Conservation (phyloP, 2,113 vertebrate species). For the Morone saxatilis region DNA sequence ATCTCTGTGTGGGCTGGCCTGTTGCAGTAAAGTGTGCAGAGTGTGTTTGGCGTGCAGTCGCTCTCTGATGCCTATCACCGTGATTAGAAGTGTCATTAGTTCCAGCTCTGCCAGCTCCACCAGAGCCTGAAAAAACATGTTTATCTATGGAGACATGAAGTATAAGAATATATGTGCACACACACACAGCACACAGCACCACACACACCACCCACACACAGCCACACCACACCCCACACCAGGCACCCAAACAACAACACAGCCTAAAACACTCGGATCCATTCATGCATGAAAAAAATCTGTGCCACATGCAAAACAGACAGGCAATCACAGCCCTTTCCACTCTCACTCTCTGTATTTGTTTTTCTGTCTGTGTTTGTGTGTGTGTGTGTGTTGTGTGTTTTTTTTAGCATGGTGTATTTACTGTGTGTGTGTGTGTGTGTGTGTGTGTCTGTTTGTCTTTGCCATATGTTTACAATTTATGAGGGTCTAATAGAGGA, state of each 20-base stretch:
- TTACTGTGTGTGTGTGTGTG: background rate
- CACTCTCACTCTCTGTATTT: slow-evolving; percentile 59
- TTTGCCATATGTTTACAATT: slow-evolving; percentile 68
- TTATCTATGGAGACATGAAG: slow-evolving; percentile 61
- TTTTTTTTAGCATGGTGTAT: no score
- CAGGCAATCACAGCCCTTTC: background rate
- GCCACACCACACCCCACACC: no score
- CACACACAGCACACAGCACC: no score
- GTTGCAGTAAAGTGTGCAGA: slow-evolving; percentile 59
- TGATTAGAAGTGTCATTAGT: slow-evolving; percentile 80
- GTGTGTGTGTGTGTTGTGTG: slow-evolving; percentile 23
- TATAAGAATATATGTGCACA: slow-evolving; percentile 1
- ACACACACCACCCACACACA: slow-evolving; percentile 5
- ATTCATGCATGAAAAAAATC: slow-evolving; percentile 36
- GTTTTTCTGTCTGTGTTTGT: slow-evolving; percentile 56
- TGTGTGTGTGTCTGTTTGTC: slow-evolving; percentile 21
- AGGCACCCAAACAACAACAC: no score
- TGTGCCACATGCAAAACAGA: slow-evolving; percentile 34
- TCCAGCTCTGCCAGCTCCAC: slow-evolving; percentile 73
- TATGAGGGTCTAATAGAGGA: slow-evolving; percentile 36
- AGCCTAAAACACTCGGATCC: background rate
- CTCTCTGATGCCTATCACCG: slow-evolving; percentile 78
- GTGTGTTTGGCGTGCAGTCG: slow-evolving; percentile 75
- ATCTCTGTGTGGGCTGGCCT: slow-evolving; percentile 60
- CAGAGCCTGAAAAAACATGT: slow-evolving; percentile 70